Percentiles rank a stretch among this genome's conserved stretches.
Conservation (phyloP, 2,797 vertebrate species). For the Rhynchonycteris naso region DNA sequence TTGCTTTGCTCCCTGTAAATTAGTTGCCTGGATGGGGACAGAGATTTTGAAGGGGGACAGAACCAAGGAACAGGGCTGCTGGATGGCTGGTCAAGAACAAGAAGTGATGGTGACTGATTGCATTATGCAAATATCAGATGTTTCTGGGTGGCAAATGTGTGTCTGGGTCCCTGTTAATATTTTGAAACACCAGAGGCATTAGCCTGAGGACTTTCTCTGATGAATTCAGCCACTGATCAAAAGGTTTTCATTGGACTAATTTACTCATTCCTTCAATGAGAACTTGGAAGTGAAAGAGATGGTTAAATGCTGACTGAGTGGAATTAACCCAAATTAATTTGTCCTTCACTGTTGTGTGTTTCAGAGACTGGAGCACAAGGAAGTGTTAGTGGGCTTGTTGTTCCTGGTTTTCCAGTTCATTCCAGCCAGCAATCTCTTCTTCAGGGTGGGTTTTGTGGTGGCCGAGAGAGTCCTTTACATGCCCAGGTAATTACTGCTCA, state of each 20-base stretch:
- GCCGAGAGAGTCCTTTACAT: constrained; percentile 97
- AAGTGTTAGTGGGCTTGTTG: constrained; percentile 92
- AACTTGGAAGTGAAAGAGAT: constrained; percentile 53
- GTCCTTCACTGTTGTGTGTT: constrained; percentile 83
- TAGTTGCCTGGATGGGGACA: neutral
- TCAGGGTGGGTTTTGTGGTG: constrained; percentile 96
- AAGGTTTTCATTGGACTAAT: neutral
- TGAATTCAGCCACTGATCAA: neutral
- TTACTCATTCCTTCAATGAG: constrained; percentile 21
- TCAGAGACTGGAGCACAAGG: constrained; percentile 91
- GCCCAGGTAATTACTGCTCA: constrained; percentile 90
- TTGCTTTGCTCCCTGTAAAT: neutral
- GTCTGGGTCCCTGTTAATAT: neutral
- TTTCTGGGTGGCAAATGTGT: neutral
- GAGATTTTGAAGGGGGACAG: neutral
- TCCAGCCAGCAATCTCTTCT: constrained; percentile 97
- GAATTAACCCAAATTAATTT: constrained; percentile 70
- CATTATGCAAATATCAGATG: neutral
- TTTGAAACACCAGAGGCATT: neutral
- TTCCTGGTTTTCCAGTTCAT: constrained; percentile 96
- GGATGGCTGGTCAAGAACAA: neutral
- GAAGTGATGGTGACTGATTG: neutral
- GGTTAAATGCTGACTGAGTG: neutral
- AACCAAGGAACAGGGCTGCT: neutral
- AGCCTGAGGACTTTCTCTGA: neutral